Evolutionary conservation across 2,888 invertebrate species (phyloP).

Genomic region (Caenorhabditis sp.): DNA sequence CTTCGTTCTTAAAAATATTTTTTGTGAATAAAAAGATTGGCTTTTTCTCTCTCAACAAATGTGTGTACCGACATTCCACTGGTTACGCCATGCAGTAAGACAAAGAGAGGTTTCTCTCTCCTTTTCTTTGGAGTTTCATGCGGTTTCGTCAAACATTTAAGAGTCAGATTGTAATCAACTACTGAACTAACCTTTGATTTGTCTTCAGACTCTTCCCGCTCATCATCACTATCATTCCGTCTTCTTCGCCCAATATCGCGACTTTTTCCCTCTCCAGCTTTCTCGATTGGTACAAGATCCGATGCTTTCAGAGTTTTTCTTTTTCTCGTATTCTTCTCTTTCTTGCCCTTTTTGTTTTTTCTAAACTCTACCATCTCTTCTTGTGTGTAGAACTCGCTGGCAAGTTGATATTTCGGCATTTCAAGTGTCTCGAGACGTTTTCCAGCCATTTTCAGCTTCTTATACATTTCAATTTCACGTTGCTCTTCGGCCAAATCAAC

Average conservation of each 20-base stretch:
- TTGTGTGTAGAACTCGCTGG: constrained; percentile 85
- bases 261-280: constrained; percentile 13
- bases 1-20: neutral
- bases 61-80: too few species aligned
- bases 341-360: constrained; percentile 67
- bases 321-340: constrained; percentile 59
- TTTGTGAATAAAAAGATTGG: too few species aligned
- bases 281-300: constrained; percentile 63
- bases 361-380: constrained; percentile 78
- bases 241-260: constrained; percentile 21
- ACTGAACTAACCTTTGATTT: neutral
- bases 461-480: constrained; percentile 34
- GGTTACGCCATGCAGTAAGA: too few species aligned
- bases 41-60: too few species aligned
- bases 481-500: constrained; percentile 60
- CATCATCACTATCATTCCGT: constrained; percentile 15
- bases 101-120: too few species aligned
- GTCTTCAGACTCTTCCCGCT: neutral
- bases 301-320: constrained; percentile 63
- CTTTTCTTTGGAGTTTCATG: too few species aligned
- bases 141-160: too few species aligned
- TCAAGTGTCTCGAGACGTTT: constrained; percentile 78
- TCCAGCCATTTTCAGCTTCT: constrained; percentile 55
- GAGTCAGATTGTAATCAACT: too few species aligned
- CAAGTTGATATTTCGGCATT: constrained; percentile 75